phyloP scores from a whole-genome alignment of 1,140 invertebrate genomes.

The Mylabris phalerata region DNA sequence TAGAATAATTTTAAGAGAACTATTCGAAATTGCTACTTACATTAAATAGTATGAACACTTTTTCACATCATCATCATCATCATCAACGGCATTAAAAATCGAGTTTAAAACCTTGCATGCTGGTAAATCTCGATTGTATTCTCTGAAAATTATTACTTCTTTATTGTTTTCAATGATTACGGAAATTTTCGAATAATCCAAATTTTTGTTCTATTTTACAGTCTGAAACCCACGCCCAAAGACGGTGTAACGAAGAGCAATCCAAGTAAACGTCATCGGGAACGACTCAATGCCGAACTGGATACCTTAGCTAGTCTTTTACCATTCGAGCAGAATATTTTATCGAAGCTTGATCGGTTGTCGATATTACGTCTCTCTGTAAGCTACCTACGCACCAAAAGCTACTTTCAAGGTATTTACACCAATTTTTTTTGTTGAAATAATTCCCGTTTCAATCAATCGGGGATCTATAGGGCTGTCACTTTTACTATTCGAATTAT shows the following conservation, averaged over 20 bases:
- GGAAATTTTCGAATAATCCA: background rate
- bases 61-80: too few relatives aligned
- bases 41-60: too few relatives aligned
- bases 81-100: too few relatives aligned
- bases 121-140: too few relatives aligned
- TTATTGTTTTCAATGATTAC: background rate
- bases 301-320: conserved; percentile 95
- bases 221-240: conserved; percentile 90
- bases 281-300: conserved; percentile 94
- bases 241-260: conserved; percentile 97
- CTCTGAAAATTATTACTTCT: background rate
- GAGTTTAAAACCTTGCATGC: too few relatives aligned
- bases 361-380: conserved; percentile 96
- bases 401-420: conserved; percentile 92
- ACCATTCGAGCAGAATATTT: conserved; percentile 97
- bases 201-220: conserved; percentile 50
- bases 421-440: background rate
- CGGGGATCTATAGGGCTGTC: background rate
- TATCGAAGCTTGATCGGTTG: conserved; percentile 95
- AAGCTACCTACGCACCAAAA: conserved; percentile 96
- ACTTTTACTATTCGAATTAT: too few relatives aligned
- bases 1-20: too few relatives aligned
- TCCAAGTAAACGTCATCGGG: conserved; percentile 95
- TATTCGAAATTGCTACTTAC: too few relatives aligned
- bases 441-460: background rate